Base-by-base conservation (phyloP, 2,888 invertebrate genomes). In the Eupithecia subfuscata region DNA sequence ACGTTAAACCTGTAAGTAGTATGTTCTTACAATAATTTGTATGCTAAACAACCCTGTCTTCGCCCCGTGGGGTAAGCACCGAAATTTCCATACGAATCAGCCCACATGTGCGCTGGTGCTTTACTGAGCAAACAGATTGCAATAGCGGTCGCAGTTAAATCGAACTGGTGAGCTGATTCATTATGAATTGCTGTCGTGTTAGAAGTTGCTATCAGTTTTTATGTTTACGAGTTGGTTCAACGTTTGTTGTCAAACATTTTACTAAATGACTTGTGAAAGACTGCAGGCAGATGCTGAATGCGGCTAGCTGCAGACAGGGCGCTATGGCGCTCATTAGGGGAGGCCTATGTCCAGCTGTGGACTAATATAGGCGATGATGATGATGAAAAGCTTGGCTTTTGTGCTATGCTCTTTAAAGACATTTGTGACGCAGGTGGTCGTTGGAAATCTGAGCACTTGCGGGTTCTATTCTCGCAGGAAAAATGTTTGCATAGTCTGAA, bases 51-150 rank as follows among this genome's bases (percentile, higher is more conserved):
- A 3, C 34, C 34, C 16, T 64, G 64, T 64, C 64, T 34, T 34
- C 34, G 64, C 64, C 14, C 34, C 64, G 64, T 18, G 18, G 64
- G 72, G 63, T 37, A 67, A 67, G 22, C 40, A 40, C 43, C 67
- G 22, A 22, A 30, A 67, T 67, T 67, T 64, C 64, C 64, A 67
- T 43, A 67, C 7, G 43, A 40, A 67, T 67, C 22, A 43, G 67
- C 22, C 64, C 64, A 18, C 64, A 64, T 34, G 34, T 64, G 64
- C 34, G 16, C 34, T 16, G 30, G 34, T 64, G 34, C 34, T 34
- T 63, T 30, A 63, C 63, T 34, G 34, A 64, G 64, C 34, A 64
- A 64, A 64, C 7, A 18, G 14, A 64, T 64, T 64, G 63, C 34
- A 14, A 22, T 14, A 22, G 25, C 60, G 60, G 60, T 60, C 60